Evolutionary conservation across 64 coral and sea anemone species (phyloP).

Genomic region (Hydrozoanthus tunicans): DNA sequence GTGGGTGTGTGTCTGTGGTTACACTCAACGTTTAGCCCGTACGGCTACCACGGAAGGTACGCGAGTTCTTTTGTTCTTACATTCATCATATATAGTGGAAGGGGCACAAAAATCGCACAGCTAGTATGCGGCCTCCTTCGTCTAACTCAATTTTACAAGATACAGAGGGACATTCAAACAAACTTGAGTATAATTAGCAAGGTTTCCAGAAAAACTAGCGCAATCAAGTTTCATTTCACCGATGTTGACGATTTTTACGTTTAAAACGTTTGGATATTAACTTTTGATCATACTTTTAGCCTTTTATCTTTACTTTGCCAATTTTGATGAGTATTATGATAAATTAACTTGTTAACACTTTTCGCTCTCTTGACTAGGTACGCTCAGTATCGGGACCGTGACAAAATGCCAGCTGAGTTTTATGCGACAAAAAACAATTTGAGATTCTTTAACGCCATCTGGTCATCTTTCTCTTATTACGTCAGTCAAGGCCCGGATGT

Average conservation of each 20-base stretch:
- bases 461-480: constrained; percentile 85
- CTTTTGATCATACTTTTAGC: too few species aligned
- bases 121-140: too few species aligned
- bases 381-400: constrained; percentile 43
- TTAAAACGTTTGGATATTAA: too few species aligned
- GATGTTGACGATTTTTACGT: too few species aligned
- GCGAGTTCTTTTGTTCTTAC: not conserved
- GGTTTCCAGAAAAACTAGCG: too few species aligned
- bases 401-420: constrained; percentile 23
- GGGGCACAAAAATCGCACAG: too few species aligned
- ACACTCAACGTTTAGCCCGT: constrained; percentile 71
- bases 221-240: too few species aligned
- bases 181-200: too few species aligned
- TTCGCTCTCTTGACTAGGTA: constrained; percentile 1
- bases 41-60: constrained; percentile 72
- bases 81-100: too few species aligned
- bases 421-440: constrained; percentile 47
- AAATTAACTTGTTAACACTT: not conserved
- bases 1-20: constrained; percentile 73
- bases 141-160: too few species aligned
- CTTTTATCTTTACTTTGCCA: too few species aligned
- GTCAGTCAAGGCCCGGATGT: constrained; percentile 88
- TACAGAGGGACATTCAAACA: too few species aligned
- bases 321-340: not conserved
- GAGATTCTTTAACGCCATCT: constrained; percentile 74